Percentiles rank a stretch among this genome's conserved stretches.
These are phyloP conservation scores for Papilio elwesi DNA, from an alignment of 2,888 invertebrate species.

Conservation along the genomic window DNA sequence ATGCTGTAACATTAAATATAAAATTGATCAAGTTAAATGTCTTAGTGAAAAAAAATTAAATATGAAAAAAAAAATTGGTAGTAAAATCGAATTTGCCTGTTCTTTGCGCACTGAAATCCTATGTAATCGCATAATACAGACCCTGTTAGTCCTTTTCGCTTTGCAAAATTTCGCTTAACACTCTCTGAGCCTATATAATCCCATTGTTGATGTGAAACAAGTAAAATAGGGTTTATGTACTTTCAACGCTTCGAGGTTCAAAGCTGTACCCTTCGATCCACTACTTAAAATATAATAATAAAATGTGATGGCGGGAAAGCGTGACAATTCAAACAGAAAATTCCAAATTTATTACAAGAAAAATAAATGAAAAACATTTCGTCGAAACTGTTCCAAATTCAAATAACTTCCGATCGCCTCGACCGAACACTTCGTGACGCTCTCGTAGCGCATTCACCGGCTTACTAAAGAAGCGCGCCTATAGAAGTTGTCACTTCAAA, in stretches of 20 bases:
- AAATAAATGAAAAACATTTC: too few relatives aligned
- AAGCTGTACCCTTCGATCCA: slow-evolving; percentile 17
- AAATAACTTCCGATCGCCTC: too few relatives aligned
- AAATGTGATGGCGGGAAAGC: too few relatives aligned
- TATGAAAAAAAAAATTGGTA: slow-evolving; percentile 7
- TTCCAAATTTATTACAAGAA: too few relatives aligned
- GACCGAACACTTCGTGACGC: too few relatives aligned
- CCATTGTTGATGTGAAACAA: slow-evolving; percentile 57
- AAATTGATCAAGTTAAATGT: background rate
- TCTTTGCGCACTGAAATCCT: slow-evolving; percentile 50
- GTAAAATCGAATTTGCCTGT: slow-evolving; percentile 51
- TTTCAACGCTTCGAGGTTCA: slow-evolving; percentile 34
- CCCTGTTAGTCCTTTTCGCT: slow-evolving; percentile 50
- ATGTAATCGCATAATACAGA: slow-evolving; percentile 55
- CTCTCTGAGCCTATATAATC: slow-evolving; percentile 56
- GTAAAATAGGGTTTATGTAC: slow-evolving; percentile 50
- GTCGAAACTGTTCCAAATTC: too few relatives aligned
- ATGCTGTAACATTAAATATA: background rate
- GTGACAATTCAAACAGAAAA: too few relatives aligned
- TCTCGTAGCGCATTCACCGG: too few relatives aligned
- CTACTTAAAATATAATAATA: slow-evolving; percentile 8
- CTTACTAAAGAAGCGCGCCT: too few relatives aligned
- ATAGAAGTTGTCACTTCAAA: too few relatives aligned
- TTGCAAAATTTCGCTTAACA: slow-evolving; percentile 56
- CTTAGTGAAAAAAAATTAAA: background rate